Evolutionary conservation across 64 coral and sea anemone species (phyloP).

Genomic region (Catalaphyllia jardinei): DNA sequence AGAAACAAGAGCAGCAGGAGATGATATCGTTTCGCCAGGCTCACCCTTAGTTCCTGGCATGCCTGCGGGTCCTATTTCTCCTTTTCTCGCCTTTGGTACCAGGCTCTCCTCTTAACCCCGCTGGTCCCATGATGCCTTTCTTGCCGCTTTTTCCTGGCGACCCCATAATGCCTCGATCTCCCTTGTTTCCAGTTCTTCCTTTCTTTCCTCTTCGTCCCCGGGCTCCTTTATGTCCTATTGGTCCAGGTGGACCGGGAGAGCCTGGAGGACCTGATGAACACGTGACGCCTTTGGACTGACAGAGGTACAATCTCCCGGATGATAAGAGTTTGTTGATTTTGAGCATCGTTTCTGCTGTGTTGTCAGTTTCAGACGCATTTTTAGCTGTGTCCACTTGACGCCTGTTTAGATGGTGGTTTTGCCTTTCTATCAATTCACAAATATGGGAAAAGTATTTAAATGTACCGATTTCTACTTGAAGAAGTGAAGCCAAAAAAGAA

Average conservation of each 20-base stretch:
- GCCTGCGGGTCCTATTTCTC: slow-evolving; percentile 29
- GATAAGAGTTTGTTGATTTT: background rate
- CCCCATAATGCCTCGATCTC: slow-evolving; percentile 28
- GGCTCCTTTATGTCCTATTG: slow-evolving; percentile 18
- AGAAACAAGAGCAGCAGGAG: slow-evolving; percentile 33
- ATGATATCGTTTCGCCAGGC: slow-evolving; percentile 13
- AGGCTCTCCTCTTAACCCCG: background rate
- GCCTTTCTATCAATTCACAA: too few species aligned
- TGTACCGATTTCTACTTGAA: too few species aligned
- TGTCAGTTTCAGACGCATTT: background rate
- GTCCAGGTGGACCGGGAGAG: slow-evolving; percentile 31
- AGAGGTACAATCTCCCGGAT: background rate
- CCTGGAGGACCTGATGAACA: background rate
- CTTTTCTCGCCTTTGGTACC: slow-evolving; percentile 22
- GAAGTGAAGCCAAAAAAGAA: too few species aligned
- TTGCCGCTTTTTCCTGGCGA: slow-evolving; percentile 28
- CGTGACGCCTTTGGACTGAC: background rate
- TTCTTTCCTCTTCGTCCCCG: slow-evolving; percentile 23
- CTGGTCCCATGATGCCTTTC: slow-evolving; percentile 23
- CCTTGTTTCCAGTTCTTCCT: background rate
- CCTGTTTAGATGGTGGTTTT: background rate
- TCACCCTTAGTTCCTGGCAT: slow-evolving; percentile 41
- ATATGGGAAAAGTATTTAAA: too few species aligned
- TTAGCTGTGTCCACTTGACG: background rate
- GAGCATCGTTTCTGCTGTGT: background rate